Base-by-base conservation (phyloP, 2,888 invertebrate species). In the Odontomyia ornata region DNA sequence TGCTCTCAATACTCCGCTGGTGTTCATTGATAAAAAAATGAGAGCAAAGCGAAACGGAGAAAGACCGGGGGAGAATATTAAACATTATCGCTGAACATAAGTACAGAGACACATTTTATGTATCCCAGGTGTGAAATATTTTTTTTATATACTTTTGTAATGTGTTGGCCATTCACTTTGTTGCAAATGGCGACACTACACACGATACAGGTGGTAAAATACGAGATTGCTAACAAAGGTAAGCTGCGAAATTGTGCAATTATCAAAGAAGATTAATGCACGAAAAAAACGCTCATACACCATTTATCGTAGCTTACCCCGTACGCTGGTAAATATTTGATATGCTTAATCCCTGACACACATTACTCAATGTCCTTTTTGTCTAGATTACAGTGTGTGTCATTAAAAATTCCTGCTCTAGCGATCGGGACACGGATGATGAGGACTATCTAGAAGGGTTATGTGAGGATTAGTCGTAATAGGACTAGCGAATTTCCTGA, bases 181-280 rank as follows among this genome's bases (percentile, higher is more conserved):
- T n/a, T n/a, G n/a, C n/a, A n/a, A n/a, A n/a, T n/a, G n/a, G n/a
- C n/a, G n/a, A n/a, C n/a, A n/a, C n/a, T n/a, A n/a, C n/a, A n/a
- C n/a, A n/a, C n/a, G 52, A 52, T 52, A 15, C 52, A 52, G 15
- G 52, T 52, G 52, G 15, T 9, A 52, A 15, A 15, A 52, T n/a
- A 52, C 52, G 13, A 15, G n/a, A 36, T 5, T 36, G 36, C 9
- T 36, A 52, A 18, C 52, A 9, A 18, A 13, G 3, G 52, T 18
- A 18, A 52, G 52, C 52, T 52, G 52, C 52, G 18, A 52, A 52
- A 52, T 52, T 52, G 52, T 52, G 15, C 52, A 52, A 52, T 52
- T 52, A 52, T 15, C 52, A 52, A 52, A 52, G 52, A 15, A 52
- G 52, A 52, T 52, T 52, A 52, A 52, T 52, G 52, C 18, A 9